A percentile compares a stretch with the other conserved stretches of the same genome.
Conservation (phyloP, 2,888 invertebrate genomes). For the Sepiola atlantica region DNA sequence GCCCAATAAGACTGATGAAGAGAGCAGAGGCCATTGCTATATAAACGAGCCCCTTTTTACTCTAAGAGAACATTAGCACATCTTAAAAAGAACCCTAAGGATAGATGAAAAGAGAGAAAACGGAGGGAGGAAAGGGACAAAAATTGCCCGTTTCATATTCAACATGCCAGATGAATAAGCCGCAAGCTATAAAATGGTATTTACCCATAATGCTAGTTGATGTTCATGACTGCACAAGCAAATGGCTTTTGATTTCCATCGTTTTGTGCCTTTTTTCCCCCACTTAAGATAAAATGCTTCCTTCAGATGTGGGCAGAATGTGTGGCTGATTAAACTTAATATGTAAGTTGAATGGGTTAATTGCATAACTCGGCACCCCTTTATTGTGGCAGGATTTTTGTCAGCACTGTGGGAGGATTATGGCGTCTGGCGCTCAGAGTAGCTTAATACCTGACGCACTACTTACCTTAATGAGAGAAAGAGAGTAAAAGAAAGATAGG, state of each 20-base stretch:
- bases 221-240: neutral
- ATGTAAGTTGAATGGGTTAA: neutral
- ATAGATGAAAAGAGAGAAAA: neutral
- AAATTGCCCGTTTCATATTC: neutral
- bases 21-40: neutral
- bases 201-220: neutral
- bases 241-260: conserved; percentile 8
- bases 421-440: neutral
- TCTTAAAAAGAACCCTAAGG: neutral
- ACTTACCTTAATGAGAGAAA: neutral
- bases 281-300: neutral
- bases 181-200: neutral
- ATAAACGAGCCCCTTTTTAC: neutral
- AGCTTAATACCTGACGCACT: neutral
- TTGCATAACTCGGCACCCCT: conserved; percentile 9
- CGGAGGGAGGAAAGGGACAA: neutral
- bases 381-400: neutral
- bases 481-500: neutral
- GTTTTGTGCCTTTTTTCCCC: neutral
- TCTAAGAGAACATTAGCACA: neutral
- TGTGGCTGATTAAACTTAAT: conserved; percentile 9
- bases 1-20: neutral
- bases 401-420: conserved; percentile 6
- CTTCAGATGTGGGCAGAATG: neutral
- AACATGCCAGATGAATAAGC: neutral